phyloP scores from a whole-genome alignment of 2,797 vertebrate genomes.

The Acanthis flammea region DNA sequence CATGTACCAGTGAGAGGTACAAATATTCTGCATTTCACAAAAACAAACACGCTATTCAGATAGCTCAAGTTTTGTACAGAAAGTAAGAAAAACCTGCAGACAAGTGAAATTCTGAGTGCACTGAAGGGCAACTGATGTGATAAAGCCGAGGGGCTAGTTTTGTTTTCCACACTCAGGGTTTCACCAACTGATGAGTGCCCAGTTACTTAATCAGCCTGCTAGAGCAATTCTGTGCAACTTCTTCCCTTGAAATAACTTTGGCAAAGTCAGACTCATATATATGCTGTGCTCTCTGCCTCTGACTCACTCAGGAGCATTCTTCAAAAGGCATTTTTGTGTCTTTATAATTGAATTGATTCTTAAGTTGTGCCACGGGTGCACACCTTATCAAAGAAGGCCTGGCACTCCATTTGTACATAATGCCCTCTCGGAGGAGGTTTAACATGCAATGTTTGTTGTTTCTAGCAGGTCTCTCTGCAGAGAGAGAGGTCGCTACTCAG shows the following conservation, averaged over 20 bases:
- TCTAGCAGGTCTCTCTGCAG: conserved; percentile 70
- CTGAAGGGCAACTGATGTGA: neutral
- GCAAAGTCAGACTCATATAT: conserved; percentile 30
- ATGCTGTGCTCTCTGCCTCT: neutral
- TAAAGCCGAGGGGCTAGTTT: neutral
- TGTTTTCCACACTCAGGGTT: neutral
- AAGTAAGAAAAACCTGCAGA: neutral
- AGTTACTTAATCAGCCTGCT: neutral
- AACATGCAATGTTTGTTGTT: conserved; percentile 74
- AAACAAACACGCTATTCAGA: neutral
- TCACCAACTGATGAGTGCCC: neutral
- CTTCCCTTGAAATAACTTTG: conserved; percentile 17
- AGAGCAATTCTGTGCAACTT: neutral
- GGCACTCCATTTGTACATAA: conserved; percentile 65
- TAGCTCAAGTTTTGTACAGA: neutral
- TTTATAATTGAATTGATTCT: conserved; percentile 79
- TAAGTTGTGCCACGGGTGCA: conserved; percentile 65
- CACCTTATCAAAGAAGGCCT: conserved; percentile 69
- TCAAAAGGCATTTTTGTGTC: conserved; percentile 70
- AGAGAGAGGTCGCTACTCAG: conserved; percentile 72
- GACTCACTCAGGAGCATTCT: conserved; percentile 15
- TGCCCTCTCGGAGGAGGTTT: conserved; percentile 69
- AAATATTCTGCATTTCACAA: neutral
- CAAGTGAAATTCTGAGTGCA: neutral
- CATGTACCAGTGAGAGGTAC: neutral